Evolutionary conservation across 2,113 vertebrate genomes (phyloP).

Genomic region (Psittacula cyanocephala): DNA sequence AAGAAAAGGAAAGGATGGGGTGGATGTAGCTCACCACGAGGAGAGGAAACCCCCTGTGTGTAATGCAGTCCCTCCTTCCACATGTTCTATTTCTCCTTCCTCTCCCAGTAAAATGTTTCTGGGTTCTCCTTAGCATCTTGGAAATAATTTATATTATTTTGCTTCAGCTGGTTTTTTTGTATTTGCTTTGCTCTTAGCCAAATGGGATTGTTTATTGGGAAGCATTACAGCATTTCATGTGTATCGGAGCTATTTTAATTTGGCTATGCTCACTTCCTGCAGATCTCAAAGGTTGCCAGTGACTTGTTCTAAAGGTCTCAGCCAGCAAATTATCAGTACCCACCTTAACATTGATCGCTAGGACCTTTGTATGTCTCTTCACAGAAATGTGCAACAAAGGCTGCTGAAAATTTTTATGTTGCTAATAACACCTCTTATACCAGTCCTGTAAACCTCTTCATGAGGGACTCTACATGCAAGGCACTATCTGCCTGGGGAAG

Average conservation of each 20-base stretch:
- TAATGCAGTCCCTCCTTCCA: not conserved
- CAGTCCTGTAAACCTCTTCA: not conserved
- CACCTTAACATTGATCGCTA: not conserved
- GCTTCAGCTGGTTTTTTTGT: slow-evolving; percentile 3
- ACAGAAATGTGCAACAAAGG: fast-evolving
- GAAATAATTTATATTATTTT: slow-evolving; percentile 17
- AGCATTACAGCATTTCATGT: not conserved
- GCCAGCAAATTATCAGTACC: not conserved
- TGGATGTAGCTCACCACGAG: not conserved
- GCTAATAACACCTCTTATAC: not conserved
- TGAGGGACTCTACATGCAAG: not conserved
- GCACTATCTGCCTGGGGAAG: not conserved
- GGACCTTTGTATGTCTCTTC: not conserved
- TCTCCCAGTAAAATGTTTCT: not conserved
- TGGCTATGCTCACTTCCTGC: not conserved
- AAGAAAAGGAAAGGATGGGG: not conserved
- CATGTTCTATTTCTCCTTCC: not conserved
- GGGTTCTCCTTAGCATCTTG: not conserved
- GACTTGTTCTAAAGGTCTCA: not conserved
- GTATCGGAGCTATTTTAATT: not conserved
- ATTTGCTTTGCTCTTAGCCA: slow-evolving; percentile 11
- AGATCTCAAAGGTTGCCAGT: not conserved
- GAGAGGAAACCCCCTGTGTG: not conserved
- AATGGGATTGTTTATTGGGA: slow-evolving; percentile 25
- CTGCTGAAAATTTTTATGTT: not conserved